Base-by-base conservation (phyloP, 2,797 vertebrate species). In the Allobates femoralis region DNA sequence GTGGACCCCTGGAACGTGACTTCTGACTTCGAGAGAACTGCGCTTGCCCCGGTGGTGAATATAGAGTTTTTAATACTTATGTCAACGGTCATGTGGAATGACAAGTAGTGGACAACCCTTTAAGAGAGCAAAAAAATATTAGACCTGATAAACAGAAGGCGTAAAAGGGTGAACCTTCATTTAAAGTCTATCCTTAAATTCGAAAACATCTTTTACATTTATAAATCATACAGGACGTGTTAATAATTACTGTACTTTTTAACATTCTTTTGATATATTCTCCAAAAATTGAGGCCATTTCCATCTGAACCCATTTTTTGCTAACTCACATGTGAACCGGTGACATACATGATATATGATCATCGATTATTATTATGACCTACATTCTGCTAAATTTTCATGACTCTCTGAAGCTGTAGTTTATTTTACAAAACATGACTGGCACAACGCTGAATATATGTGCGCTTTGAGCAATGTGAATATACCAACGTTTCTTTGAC, bases 381-480 rank as follows among this genome's bases (percentile, higher is more conserved):
- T 62, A 62, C 26, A 79, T 64, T 80, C 34, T 71, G 56, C 56
- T 58, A 64, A 67, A 77, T 66, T 66, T 58, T 30, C 18, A 28
- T 53, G 73, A 50, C 15, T 84, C 46, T 46, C 34, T 84, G 14
- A 76, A 74, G 37, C 21, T 34, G 34, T 56, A 62, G 62, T 66
- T 34, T 58, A 37, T 58, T 56, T 71, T 10, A 53, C 19, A 77
- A 53, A 55, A 16, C 14, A 26, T 74, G 41, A 74, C 71, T 74
- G 71, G 71, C 41, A 74, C 37, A 46, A 26, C 46, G 46, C 11
- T n/a, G 15, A 71, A 71, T 46, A 71, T 51, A 51, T 15, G 5
- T 50, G 23, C 32, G 19, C 71, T 73, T 73, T 51, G 71, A 15
- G 73, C n/a, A 77, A 77, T 30, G 23, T 18, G 75, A 56, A 23